A percentile compares a stretch with the other conserved stretches of the same genome.
Conservation (phyloP, 1,140 invertebrate genomes). For the Drosophila sechellia region DNA sequence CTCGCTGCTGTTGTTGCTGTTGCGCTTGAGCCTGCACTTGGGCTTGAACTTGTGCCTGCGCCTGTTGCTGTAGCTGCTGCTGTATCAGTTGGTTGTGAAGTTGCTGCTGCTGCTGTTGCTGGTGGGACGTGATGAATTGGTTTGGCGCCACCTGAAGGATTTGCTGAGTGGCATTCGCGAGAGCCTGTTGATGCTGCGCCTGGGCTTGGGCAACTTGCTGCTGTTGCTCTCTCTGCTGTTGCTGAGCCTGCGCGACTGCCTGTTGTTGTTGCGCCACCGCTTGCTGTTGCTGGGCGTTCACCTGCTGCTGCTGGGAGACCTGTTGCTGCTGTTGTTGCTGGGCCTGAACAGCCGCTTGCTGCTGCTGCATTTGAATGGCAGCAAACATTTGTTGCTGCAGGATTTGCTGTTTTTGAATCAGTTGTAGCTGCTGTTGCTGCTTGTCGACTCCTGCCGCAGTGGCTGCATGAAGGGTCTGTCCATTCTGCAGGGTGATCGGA, state of each 20-base stretch:
- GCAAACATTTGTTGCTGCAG: conserved; percentile 68
- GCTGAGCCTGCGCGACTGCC: conserved; percentile 78
- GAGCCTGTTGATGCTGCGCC: conserved; percentile 69
- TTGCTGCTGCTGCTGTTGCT: conserved; percentile 68
- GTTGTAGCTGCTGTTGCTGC: conserved; percentile 61
- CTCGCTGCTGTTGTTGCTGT: conserved; percentile 76
- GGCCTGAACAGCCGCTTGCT: conserved; percentile 66
- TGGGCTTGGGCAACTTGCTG: conserved; percentile 76
- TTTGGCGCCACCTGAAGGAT: conserved; percentile 85
- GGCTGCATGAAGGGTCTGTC: conserved; percentile 72
- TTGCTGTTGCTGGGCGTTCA: conserved; percentile 28
- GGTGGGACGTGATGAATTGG: conserved; percentile 65
- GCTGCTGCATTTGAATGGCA: conserved; percentile 72
- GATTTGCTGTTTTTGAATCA: conserved; percentile 75
- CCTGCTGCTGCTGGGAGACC: conserved; percentile 54
- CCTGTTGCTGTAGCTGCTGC: conserved; percentile 80
- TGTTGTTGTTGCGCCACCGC: conserved; percentile 63
- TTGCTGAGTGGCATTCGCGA: conserved; percentile 73
- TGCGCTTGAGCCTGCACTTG: conserved; percentile 56
- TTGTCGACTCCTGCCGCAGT: conserved; percentile 58
- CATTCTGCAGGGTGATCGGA: conserved; percentile 79
- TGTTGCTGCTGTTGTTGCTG: conserved; percentile 78
- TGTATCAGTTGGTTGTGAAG: conserved; percentile 79
- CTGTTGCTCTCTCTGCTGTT: conserved; percentile 81
- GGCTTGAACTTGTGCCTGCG: conserved; percentile 46